A percentile compares a stretch with the other conserved stretches of the same genome.
Conservation (phyloP, 2,888 invertebrate genomes). For the Slavum lentiscoides region DNA sequence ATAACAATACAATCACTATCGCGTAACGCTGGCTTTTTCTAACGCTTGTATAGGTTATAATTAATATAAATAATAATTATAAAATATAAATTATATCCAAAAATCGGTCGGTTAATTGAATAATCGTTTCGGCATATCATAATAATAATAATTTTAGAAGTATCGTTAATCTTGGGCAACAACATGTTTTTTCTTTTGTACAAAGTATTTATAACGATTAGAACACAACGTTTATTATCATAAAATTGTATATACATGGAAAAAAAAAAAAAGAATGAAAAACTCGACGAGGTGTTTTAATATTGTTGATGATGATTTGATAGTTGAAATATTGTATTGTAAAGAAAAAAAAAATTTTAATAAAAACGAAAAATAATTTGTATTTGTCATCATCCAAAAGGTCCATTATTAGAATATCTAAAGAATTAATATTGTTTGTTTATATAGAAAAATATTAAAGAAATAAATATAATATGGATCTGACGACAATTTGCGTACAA, state of each 20-base stretch:
- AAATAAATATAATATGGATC: not conserved
- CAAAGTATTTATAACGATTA: conserved; percentile 38
- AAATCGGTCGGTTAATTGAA: conserved; percentile 29
- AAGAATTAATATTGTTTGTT: conserved; percentile 35
- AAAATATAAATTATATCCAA: conserved; percentile 7
- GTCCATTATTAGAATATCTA: conserved; percentile 33
- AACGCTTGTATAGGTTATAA: conserved; percentile 32
- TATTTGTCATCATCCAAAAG: no score
- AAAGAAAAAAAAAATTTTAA: not conserved
- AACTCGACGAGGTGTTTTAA: conserved; percentile 11
- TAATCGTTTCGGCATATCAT: conserved; percentile 48
- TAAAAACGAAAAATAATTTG: no score
- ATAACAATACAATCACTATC: conserved; percentile 41
- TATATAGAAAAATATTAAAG: conserved; percentile 28
- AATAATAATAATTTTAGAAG: conserved; percentile 5
- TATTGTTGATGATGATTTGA: conserved; percentile 35
- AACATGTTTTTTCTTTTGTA: conserved; percentile 34
- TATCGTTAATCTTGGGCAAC: conserved; percentile 36
- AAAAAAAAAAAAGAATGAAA: conserved; percentile 21
- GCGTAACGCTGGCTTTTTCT: conserved; percentile 44
- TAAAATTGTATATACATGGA: conserved; percentile 22
- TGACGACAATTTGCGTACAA: not conserved
- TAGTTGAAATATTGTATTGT: conserved; percentile 40
- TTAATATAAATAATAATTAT: not conserved
- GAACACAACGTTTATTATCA: conserved; percentile 42